Evolutionary conservation across 2,888 invertebrate genomes (phyloP), one percentile per base, ranked within the genome.

Genomic region (Apodemia mormo): DNA sequence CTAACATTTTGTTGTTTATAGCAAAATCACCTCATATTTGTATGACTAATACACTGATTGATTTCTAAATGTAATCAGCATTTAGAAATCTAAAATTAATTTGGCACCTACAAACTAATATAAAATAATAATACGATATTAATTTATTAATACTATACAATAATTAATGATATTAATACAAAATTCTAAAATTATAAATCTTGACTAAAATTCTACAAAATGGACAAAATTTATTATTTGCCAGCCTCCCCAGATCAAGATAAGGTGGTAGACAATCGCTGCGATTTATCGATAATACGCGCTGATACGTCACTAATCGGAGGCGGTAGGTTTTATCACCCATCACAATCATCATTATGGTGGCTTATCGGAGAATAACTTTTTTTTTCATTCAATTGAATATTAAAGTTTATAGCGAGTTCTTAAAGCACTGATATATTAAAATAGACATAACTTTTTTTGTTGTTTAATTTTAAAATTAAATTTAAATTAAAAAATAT

Each of bases 251-350:
- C 33, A 61, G 83, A 89, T 90, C 90, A 82, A 85, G 91, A 90
- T 90, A 89, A 79, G 76, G 75, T 75, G 14, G 4, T 49, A 76
- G 78, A 78, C 85, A 85, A 88, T 88, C 86, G 87, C 85, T 76
- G 84, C 83, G 85, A 85, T 89, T 83, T 82, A 89, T 90, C 91
- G 92, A 92, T 91, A 91, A 85, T 78, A 85, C 84, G 84, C 76
- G 72, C 76, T 76, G 85, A 84, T 82, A 89, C 90, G 89, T 90
- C 92, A 89, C 92, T 92, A 91, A 85, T 89, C 88, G 87, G 85
- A 83, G 82, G 80, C 82, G 80, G 80, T 78, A 81, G 49, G 81
- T 82, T 85, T 90, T 92, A 92, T 92, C 92, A 84, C 82, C 82
- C 85, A 85, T 85, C 86, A 85, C 85, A 84, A 91, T 91, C 90